These are phyloP conservation scores for Zosterops lateralis DNA, from an alignment of 2,113 vertebrate species.

Conservation along the genomic window DNA sequence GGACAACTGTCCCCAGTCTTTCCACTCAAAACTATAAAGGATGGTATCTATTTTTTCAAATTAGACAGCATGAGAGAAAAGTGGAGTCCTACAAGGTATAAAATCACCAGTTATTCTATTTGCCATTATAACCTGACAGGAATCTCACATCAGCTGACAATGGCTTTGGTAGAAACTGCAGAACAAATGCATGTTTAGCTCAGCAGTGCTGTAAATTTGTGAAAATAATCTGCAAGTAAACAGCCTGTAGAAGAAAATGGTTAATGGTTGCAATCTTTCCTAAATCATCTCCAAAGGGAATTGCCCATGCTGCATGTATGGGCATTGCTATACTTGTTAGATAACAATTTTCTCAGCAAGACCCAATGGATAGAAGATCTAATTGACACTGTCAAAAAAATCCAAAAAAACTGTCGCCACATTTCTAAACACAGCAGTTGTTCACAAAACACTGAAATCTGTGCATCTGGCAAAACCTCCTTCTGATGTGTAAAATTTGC, in stretches of 20 bases:
- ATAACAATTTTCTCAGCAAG: not conserved
- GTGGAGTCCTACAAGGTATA: not conserved
- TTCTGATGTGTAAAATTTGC: conserved; percentile 27
- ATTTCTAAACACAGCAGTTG: conserved; percentile 33
- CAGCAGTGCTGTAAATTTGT: not conserved
- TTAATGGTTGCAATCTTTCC: not conserved
- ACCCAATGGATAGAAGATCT: conserved; percentile 10
- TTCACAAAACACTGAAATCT: conserved; percentile 18
- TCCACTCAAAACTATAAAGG: not conserved
- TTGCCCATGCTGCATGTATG: not conserved
- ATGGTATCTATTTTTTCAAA: not conserved
- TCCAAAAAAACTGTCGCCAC: not conserved
- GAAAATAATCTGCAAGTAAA: conserved; percentile 16
- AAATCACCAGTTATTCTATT: not conserved
- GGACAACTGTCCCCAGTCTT: not conserved
- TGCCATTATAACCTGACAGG: not conserved
- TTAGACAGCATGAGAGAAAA: not conserved
- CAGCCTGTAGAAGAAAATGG: not conserved
- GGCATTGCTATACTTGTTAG: not conserved
- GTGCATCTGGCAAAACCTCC: not conserved
- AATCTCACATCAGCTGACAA: not conserved
- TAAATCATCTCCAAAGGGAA: conserved; percentile 18
- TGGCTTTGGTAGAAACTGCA: not conserved
- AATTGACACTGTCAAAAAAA: conserved; percentile 21
- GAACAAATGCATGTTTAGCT: not conserved